These are phyloP conservation scores for Ciconia boyciana DNA, from an alignment of 2,113 vertebrate genomes.

Conservation along the genomic window DNA sequence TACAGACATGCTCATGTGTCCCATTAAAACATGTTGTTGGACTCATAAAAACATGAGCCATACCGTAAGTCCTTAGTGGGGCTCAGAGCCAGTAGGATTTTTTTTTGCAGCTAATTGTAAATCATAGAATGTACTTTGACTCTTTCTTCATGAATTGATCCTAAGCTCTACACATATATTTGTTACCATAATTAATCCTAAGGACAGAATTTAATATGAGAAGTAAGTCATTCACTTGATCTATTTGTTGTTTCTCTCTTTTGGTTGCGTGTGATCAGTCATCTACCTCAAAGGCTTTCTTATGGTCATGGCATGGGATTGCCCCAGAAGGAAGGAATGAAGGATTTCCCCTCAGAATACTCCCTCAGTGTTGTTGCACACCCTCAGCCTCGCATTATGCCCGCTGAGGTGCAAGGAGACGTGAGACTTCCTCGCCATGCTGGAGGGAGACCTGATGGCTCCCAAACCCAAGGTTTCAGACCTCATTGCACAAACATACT, in stretches of 20 bases:
- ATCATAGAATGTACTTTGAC: neutral
- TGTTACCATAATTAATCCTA: neutral
- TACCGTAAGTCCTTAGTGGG: neutral
- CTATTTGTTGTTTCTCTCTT: neutral
- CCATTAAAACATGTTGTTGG: neutral
- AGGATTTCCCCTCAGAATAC: neutral
- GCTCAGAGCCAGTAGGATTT: neutral
- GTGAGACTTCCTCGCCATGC: neutral
- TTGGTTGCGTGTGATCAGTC: neutral
- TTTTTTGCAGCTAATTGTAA: neutral
- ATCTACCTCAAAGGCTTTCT: neutral
- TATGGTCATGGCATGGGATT: neutral
- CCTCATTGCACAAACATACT: neutral
- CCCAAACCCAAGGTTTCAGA: neutral
- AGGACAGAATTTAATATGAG: neutral
- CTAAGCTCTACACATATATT: neutral
- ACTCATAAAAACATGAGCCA: neutral
- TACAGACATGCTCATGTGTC: neutral
- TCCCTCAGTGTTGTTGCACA: neutral
- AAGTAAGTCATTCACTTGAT: neutral
- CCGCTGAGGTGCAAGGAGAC: neutral
- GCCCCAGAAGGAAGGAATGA: neutral
- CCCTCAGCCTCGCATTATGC: accelerated
- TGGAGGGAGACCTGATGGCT: neutral
- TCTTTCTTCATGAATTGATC: neutral